Percentiles rank a stretch among this genome's conserved stretches.
phyloP scores from a whole-genome alignment of 2,888 invertebrate species.

The Melipona beecheii region DNA sequence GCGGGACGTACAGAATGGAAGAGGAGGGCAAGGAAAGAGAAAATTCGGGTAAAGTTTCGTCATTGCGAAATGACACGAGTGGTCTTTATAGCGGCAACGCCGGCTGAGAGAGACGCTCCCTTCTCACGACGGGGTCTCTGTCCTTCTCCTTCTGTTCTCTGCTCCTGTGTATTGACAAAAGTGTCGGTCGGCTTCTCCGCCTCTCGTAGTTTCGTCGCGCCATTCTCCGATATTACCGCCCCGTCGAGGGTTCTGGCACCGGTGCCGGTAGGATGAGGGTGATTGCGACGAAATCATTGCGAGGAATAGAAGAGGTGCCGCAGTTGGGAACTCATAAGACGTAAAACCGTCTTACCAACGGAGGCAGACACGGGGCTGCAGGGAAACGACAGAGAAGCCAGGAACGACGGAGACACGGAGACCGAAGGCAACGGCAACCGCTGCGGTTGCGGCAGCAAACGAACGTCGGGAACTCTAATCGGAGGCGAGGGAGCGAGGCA shows the following conservation, averaged over 20 bases:
- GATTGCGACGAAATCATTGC: constrained; percentile 85
- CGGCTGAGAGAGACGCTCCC: constrained; percentile 66
- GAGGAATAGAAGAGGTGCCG: constrained; percentile 84
- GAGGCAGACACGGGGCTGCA: constrained; percentile 4
- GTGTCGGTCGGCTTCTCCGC: constrained; percentile 83
- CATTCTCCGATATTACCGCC: constrained; percentile 84
- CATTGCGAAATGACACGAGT: constrained; percentile 87
- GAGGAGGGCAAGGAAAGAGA: constrained; percentile 64
- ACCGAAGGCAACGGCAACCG: constrained; percentile 20
- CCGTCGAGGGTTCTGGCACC: constrained; percentile 71
- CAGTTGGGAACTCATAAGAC: constrained; percentile 83
- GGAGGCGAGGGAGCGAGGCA: constrained; percentile 21
- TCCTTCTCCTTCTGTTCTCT: constrained; percentile 65
- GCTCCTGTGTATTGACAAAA: constrained; percentile 85
- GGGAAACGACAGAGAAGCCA: neutral
- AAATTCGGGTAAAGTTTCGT: constrained; percentile 86
- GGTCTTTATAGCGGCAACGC: constrained; percentile 85
- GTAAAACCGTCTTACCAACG: constrained; percentile 75
- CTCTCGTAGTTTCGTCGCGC: constrained; percentile 84
- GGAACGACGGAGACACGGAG: neutral
- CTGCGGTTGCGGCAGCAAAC: constrained; percentile 49
- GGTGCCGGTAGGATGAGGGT: constrained; percentile 71
- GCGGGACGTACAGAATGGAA: constrained; percentile 31
- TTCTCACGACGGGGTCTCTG: constrained; percentile 43
- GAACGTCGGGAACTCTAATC: constrained; percentile 52